phyloP scores from a whole-genome alignment of 2,888 invertebrate genomes.

The Siphonodentalium dalli region DNA sequence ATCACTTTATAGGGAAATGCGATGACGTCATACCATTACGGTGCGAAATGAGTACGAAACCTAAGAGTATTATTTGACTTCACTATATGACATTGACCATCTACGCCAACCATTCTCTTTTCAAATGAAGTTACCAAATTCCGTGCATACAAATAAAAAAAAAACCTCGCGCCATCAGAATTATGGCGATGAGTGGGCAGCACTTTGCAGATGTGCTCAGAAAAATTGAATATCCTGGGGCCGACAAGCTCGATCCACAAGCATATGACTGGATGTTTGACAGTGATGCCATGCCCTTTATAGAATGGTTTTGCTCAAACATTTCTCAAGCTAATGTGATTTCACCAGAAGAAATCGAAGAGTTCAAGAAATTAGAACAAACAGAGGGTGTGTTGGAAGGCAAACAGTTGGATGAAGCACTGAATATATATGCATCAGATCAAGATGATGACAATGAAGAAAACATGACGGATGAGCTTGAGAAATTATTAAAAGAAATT shows the following conservation, averaged over 20 bases:
- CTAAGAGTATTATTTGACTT: too few relatives aligned
- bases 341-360: constrained; percentile 33
- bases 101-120: too few relatives aligned
- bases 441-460: too few relatives aligned
- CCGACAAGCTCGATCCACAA: constrained; percentile 39
- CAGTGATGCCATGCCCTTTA: constrained; percentile 43
- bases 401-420: constrained; percentile 42
- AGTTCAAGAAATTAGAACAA: constrained; percentile 35
- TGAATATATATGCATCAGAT: constrained; percentile 32
- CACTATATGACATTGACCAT: too few relatives aligned
- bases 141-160: too few relatives aligned
- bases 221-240: constrained; percentile 47
- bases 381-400: constrained; percentile 40
- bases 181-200: constrained; percentile 49
- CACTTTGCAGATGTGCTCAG: constrained; percentile 45
- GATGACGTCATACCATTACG: too few relatives aligned
- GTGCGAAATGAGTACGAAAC: too few relatives aligned
- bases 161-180: too few relatives aligned
- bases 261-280: constrained; percentile 55
- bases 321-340: constrained; percentile 42
- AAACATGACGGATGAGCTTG: constrained; percentile 27
- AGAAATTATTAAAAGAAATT: constrained; percentile 27
- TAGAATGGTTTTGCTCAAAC: constrained; percentile 52
- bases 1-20: too few relatives aligned
- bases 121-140: too few relatives aligned